Conservation (phyloP, 1,140 invertebrate species). For the Plectrocnemia conspersa region DNA sequence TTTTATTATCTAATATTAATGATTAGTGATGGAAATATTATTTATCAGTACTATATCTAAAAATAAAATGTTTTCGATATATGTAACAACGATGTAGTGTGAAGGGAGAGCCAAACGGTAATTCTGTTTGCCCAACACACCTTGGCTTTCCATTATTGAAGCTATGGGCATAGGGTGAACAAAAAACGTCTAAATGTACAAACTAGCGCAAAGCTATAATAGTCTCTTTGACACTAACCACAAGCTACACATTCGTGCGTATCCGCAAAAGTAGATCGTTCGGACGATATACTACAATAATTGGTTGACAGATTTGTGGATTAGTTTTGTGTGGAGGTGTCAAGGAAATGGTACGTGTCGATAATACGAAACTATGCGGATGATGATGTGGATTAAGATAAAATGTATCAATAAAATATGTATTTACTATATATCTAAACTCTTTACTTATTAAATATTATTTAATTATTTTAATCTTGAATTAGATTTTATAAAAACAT, state of each 20-base stretch:
- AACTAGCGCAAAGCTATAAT: not conserved
- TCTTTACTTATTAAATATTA: too few species aligned
- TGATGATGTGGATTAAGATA: too few species aligned
- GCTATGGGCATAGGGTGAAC: not conserved
- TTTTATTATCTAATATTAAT: too few species aligned
- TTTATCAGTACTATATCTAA: too few species aligned
- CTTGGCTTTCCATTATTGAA: slow-evolving; percentile 24
- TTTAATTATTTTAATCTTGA: too few species aligned
- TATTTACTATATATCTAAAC: too few species aligned
- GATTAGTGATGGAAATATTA: not conserved
- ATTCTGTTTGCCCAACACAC: slow-evolving; percentile 31
- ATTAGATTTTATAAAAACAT: too few species aligned
- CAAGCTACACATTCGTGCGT: not conserved
- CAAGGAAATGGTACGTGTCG: slow-evolving; percentile 10
- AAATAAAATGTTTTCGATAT: too few species aligned
- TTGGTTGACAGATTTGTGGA: slow-evolving; percentile 31
- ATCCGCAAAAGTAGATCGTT: not conserved
- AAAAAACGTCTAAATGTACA: not conserved
- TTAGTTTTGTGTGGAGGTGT: slow-evolving; percentile 25
- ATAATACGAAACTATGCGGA: too few species aligned
- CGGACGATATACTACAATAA: slow-evolving; percentile 10
- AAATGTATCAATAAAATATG: too few species aligned
- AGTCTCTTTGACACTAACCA: not conserved
- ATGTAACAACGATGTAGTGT: slow-evolving; percentile 1
- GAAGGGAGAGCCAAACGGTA: slow-evolving; percentile 18